Evolutionary conservation across 64 coral and sea anemone species (phyloP).

Genomic region (Montipora sp.): DNA sequence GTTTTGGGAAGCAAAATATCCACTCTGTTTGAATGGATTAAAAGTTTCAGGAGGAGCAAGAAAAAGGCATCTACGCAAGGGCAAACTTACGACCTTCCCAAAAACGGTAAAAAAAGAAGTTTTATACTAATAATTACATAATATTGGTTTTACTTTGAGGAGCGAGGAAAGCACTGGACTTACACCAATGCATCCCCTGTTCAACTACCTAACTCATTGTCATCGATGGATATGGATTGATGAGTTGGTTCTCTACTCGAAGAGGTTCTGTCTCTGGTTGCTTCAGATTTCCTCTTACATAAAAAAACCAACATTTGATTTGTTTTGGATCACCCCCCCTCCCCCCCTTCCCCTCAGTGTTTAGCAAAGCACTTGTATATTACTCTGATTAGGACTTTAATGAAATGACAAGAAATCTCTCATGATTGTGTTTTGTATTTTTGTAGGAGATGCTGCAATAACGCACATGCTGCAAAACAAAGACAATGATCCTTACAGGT

Average conservation of each 20-base stretch:
- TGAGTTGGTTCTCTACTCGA: too few species aligned
- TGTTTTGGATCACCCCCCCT: too few species aligned
- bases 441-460: slow-evolving; percentile 74
- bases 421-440: not conserved
- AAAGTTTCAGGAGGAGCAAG: not conserved
- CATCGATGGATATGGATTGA: too few species aligned
- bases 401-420: not conserved
- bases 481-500: slow-evolving; percentile 86
- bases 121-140: not conserved
- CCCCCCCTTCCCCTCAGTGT: too few species aligned
- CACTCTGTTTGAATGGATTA: not conserved
- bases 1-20: not conserved
- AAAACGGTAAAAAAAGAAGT: slow-evolving; percentile 27
- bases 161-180: too few species aligned
- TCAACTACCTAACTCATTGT: too few species aligned
- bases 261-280: too few species aligned
- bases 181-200: too few species aligned
- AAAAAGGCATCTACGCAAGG: not conserved
- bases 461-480: slow-evolving; percentile 71
- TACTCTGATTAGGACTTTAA: too few species aligned
- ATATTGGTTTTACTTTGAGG: not conserved
- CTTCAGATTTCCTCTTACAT: too few species aligned
- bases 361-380: too few species aligned
- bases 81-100: slow-evolving; percentile 63
- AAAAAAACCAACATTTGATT: too few species aligned